Evolutionary conservation across 2,797 vertebrate species (phyloP).

Genomic region (Odontamblyopus lacepedii): DNA sequence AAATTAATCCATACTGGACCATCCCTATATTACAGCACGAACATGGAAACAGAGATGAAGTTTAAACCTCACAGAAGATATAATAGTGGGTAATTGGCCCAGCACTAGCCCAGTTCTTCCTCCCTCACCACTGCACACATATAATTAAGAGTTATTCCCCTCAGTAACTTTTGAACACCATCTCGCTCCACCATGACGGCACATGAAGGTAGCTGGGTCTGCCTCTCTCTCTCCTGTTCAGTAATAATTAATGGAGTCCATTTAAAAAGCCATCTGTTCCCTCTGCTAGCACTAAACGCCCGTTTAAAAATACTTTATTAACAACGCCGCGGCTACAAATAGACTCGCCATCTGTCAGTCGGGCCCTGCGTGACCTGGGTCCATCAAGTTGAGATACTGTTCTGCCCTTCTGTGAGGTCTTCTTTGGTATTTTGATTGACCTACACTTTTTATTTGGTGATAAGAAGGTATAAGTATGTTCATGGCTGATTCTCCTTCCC

Average conservation of each 20-base stretch:
- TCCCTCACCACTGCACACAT: slow-evolving; percentile 37
- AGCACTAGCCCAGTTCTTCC: slow-evolving; percentile 54
- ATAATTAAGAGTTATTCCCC: slow-evolving; percentile 62
- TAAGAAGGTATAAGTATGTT: not conserved
- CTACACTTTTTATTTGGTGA: not conserved
- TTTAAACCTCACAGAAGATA: not conserved
- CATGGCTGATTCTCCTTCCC: too few relatives aligned
- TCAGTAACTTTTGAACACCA: slow-evolving; percentile 64
- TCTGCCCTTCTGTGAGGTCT: slow-evolving; percentile 46
- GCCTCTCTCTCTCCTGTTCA: slow-evolving; percentile 66
- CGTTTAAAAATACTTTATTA: slow-evolving; percentile 84
- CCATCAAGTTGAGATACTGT: slow-evolving; percentile 63
- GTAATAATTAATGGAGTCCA: slow-evolving; percentile 81
- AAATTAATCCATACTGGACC: too few relatives aligned
- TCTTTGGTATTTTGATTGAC: slow-evolving; percentile 27
- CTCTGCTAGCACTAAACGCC: slow-evolving; percentile 76
- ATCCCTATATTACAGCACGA: not conserved
- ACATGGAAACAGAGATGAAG: not conserved
- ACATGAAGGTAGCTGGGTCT: slow-evolving; percentile 54
- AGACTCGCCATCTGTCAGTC: slow-evolving; percentile 78
- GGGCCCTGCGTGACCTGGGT: slow-evolving; percentile 57
- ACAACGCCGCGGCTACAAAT: slow-evolving; percentile 72
- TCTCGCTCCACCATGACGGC: slow-evolving; percentile 10
- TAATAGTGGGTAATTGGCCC: slow-evolving; percentile 47
- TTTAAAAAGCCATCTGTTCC: slow-evolving; percentile 83